A percentile compares a stretch with the other conserved stretches of the same genome.
Conservation (phyloP, 2,113 vertebrate genomes). For the Amia ocellicauda region DNA sequence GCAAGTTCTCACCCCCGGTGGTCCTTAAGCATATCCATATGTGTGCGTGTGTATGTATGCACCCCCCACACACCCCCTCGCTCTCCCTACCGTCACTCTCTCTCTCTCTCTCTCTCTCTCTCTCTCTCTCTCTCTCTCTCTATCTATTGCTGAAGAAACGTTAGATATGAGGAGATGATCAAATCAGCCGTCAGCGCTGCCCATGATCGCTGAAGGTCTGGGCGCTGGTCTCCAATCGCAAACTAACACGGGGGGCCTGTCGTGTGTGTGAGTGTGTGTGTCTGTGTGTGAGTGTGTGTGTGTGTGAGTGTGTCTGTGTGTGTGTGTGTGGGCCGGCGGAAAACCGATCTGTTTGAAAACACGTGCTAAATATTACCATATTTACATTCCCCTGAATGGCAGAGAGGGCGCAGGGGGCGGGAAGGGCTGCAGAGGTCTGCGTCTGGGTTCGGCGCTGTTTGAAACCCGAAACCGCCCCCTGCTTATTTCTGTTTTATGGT, state of each 20-base stretch:
- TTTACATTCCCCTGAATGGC: conserved; percentile 83
- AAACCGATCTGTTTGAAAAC: conserved; percentile 80
- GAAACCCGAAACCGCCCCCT: conserved; percentile 86
- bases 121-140: conserved; percentile 23
- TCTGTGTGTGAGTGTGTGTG: no score
- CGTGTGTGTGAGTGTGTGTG: no score
- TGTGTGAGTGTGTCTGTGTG: no score
- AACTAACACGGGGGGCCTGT: no score
- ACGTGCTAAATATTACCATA: conserved; percentile 81
- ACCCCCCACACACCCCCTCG: conserved; percentile 60
- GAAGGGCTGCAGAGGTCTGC: conserved; percentile 66
- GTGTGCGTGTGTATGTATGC: conserved; percentile 65
- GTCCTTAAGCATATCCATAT: conserved; percentile 81
- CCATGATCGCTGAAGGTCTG: not conserved
- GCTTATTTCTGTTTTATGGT: conserved; percentile 97
- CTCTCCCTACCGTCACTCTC: conserved; percentile 23
- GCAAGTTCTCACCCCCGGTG: conserved; percentile 75
- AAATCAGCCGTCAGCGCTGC: not conserved
- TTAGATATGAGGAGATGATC: conserved; percentile 19
- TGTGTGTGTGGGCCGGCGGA: conserved; percentile 76
- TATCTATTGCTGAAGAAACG: conserved; percentile 39
- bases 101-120: conserved; percentile 34
- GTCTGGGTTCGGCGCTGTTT: conserved; percentile 68
- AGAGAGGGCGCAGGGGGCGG: conserved; percentile 53
- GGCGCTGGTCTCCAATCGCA: no score